Evolutionary conservation across 2,888 invertebrate genomes (phyloP).

Genomic region (Mimumesa dahlbomi): DNA sequence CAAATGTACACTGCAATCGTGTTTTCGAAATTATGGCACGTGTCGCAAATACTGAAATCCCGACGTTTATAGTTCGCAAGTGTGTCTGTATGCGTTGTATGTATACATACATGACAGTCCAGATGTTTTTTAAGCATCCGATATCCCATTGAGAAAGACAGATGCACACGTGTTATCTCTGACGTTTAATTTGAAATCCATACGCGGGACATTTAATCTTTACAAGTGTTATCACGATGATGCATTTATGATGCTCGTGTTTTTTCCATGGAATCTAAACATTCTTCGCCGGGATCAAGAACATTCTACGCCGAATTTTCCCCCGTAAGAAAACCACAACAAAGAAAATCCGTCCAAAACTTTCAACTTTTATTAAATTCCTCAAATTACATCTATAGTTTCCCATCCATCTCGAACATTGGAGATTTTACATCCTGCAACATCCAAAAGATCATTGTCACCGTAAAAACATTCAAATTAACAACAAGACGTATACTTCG

Average conservation of each 20-base stretch:
- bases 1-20: no score
- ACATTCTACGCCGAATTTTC: conserved; percentile 6
- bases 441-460: no score
- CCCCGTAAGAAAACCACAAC: no score
- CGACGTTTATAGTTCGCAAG: not conserved
- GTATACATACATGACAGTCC: not conserved
- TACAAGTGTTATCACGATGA: conserved; percentile 26
- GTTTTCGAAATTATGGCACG: not conserved
- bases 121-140: conserved; percentile 8
- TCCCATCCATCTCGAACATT: no score
- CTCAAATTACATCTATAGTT: no score
- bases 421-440: no score
- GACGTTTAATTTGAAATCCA: conserved; percentile 16
- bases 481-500: no score
- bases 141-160: not conserved
- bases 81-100: not conserved
- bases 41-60: not conserved
- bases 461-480: no score
- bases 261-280: conserved; percentile 7
- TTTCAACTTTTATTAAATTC: no score
- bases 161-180: conserved; percentile 25
- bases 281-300: not conserved
- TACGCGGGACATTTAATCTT: conserved; percentile 34
- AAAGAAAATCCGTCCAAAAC: no score
- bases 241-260: conserved; percentile 42